These are phyloP conservation scores for Timema cristinae DNA, from an alignment of 2,888 invertebrate species.

Conservation along the genomic window DNA sequence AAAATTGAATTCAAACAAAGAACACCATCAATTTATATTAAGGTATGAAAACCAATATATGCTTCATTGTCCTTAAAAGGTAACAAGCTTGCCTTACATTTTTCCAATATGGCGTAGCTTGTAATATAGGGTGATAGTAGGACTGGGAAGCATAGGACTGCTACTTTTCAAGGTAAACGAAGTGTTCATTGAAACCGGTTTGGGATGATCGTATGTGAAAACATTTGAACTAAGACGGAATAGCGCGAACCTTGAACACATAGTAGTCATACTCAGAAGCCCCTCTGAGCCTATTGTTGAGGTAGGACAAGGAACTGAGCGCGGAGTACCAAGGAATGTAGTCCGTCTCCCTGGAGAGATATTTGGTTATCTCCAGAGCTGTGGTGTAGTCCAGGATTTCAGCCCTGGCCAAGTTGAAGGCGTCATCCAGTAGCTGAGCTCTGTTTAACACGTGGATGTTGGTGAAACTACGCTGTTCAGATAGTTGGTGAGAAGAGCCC, in stretches of 20 bases:
- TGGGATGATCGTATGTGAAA: too few species aligned
- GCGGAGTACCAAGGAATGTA: slow-evolving; percentile 53
- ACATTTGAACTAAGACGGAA: too few species aligned
- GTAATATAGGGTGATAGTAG: too few species aligned
- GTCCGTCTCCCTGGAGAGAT: slow-evolving; percentile 48
- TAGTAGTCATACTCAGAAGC: slow-evolving; percentile 48
- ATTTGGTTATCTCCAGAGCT: slow-evolving; percentile 49
- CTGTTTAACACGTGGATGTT: slow-evolving; percentile 50
- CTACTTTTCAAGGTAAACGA: too few species aligned
- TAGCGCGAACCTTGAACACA: slow-evolving; percentile 54
- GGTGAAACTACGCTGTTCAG: slow-evolving; percentile 29
- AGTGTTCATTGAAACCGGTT: too few species aligned
- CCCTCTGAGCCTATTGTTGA: slow-evolving; percentile 42
- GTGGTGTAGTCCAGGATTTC: slow-evolving; percentile 44
- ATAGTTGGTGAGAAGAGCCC: slow-evolving; percentile 57
- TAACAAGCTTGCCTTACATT: too few species aligned
- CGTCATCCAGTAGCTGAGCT: slow-evolving; percentile 56
- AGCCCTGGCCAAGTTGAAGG: slow-evolving; percentile 45
- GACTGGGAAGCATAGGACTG: too few species aligned
- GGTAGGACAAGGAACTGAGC: slow-evolving; percentile 45
- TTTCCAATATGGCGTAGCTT: too few species aligned
- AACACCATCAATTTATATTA: too few species aligned
- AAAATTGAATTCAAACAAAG: too few species aligned
- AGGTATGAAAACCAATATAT: too few species aligned
- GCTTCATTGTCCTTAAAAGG: too few species aligned